Conservation (phyloP, 2,113 vertebrate genomes). For the Mormyrus iriodes region DNA sequence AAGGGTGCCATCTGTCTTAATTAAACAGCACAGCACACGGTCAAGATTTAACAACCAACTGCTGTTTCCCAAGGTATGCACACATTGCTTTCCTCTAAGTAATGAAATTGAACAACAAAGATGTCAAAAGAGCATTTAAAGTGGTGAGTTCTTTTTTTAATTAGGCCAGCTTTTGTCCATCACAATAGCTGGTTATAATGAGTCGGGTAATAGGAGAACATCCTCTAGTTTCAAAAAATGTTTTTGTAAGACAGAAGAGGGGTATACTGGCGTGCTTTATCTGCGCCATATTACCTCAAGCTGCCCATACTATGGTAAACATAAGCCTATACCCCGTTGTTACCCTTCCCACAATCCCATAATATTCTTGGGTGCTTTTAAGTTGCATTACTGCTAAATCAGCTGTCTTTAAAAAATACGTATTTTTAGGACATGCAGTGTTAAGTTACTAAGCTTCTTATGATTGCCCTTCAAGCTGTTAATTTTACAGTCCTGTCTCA, state of each 20-base stretch:
- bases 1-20: constrained; percentile 5
- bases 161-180: background rate
- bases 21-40: background rate
- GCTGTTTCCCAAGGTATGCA: background rate
- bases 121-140: background rate
- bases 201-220: background rate
- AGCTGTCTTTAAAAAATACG: background rate
- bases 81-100: background rate
- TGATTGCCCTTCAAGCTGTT: background rate
- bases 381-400: background rate
- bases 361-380: background rate
- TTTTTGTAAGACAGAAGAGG: background rate
- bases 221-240: background rate
- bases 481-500: background rate
- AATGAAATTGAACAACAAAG: background rate
- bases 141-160: background rate
- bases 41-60: background rate
- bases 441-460: background rate
- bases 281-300: background rate
- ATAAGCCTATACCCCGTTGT: background rate
- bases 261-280: background rate
- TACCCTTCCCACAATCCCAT: background rate
- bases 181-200: background rate
- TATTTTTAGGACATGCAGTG: background rate
- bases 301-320: background rate